phyloP scores from a whole-genome alignment of 2,888 invertebrate species.

The Protodeltote pygarga region DNA sequence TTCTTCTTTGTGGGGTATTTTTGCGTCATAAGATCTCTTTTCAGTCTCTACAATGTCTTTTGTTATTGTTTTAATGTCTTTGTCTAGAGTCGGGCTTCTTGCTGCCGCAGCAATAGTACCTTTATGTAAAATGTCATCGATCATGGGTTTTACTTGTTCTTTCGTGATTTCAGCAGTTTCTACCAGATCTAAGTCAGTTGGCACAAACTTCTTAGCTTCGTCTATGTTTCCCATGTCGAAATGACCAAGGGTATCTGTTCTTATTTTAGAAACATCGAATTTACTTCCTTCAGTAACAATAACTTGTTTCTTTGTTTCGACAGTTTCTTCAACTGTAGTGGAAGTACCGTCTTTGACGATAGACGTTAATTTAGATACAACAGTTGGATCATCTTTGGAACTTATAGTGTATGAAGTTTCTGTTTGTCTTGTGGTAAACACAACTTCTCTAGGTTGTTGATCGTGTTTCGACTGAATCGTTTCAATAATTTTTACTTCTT shows the following conservation, averaged over 20 bases:
- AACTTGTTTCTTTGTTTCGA: conserved; percentile 48
- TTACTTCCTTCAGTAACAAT: conserved; percentile 57
- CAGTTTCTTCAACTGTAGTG: conserved; percentile 46
- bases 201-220: conserved; percentile 60
- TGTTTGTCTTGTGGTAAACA: conserved; percentile 59
- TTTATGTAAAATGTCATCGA: conserved; percentile 79
- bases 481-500: conserved; percentile 44
- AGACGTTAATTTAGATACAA: conserved; percentile 49
- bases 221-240: conserved; percentile 66
- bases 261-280: conserved; percentile 78
- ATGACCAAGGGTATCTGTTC: conserved; percentile 76
- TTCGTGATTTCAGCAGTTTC: conserved; percentile 74
- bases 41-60: conserved; percentile 78
- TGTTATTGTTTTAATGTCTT: conserved; percentile 71
- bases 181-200: conserved; percentile 63
- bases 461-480: conserved; percentile 20
- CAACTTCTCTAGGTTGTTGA: conserved; percentile 43
- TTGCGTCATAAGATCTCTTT: conserved; percentile 80
- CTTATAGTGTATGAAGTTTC: conserved; percentile 58
- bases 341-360: conserved; percentile 52
- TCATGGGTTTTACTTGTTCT: conserved; percentile 78
- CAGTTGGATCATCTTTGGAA: conserved; percentile 52
- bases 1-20: conserved; percentile 80
- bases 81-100: conserved; percentile 73
- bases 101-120: conserved; percentile 74